Evolutionary conservation across 2,888 invertebrate species (phyloP), one percentile per base, ranked within the genome.

Genomic region (Criorhina ranunculi): DNA sequence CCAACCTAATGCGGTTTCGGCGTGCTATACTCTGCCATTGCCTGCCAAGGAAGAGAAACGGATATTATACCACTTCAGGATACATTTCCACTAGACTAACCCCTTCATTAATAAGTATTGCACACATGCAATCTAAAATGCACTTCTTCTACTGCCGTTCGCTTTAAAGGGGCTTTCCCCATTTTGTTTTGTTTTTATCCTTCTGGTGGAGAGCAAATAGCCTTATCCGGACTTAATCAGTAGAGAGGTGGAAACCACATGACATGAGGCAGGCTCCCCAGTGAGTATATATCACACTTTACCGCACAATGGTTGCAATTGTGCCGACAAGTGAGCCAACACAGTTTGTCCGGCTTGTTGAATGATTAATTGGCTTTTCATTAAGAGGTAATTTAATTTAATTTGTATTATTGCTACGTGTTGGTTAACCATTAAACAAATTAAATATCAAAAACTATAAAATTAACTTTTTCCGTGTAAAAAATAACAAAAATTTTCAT

Each of bases 41-140:
- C 44, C 15, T 29, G 12, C n/a, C 44, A 15, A 9, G 17, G 12
- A 37, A 40, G 40, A 37, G 49, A 17, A 67, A 40, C 12, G 67
- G 62, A 59, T 59, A 67, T 51, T 15, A n/a, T n/a, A 15, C 67
- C 67, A 77, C 66, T 60, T 73, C 5, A 19, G 49, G 60, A 40
- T 31, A 29, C 15, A 37, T 59, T 35, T 37, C 3, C 51, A 19
- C 29, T 17, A 33, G 15, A 19, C 35, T 8, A 40, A 17, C 35
- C n/a, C 40, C 12, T 42, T 29, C 8, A n/a, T 17, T n/a, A 8
- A 33, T 11, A 37, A 40, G 35, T 11, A 8, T 11, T 9, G 46
- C 12, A 15, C 12, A 1, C 40, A 46, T 76, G 76, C 66, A 57
- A 37, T n/a, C 31, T 7, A 15, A 24, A 35, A 11, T 35, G 73